A percentile compares a stretch with the other conserved stretches of the same genome.
These are phyloP conservation scores for Trachelus iudaicus DNA, from an alignment of 2,888 invertebrate species.

Conservation along the genomic window DNA sequence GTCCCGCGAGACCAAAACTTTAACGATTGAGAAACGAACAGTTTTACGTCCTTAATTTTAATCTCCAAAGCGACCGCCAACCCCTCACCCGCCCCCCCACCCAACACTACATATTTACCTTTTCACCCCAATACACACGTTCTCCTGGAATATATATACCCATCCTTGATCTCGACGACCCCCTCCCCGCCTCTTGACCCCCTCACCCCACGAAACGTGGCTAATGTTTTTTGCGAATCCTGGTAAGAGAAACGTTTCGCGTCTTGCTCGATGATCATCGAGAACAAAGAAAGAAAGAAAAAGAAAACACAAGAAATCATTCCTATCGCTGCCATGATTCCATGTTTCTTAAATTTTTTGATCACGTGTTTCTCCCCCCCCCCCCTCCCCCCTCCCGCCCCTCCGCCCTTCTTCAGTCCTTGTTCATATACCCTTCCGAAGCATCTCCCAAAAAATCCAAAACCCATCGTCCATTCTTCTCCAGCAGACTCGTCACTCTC, in stretches of 20 bases:
- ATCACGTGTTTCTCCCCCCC: neutral
- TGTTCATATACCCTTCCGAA: neutral
- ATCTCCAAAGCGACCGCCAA: neutral
- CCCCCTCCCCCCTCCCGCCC: too few species aligned
- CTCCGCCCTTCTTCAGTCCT: neutral
- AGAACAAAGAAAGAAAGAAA: slow-evolving; percentile 23
- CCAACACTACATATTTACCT: neutral
- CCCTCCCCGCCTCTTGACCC: too few species aligned
- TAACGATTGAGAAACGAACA: neutral
- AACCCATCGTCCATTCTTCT: neutral
- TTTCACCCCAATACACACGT: neutral
- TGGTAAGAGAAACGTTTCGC: slow-evolving; percentile 10
- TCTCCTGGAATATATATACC: neutral
- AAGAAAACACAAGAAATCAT: slow-evolving; percentile 5
- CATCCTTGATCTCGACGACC: neutral
- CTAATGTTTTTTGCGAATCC: neutral
- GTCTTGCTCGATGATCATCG: slow-evolving; percentile 7
- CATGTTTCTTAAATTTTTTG: neutral
- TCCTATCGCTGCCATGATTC: neutral
- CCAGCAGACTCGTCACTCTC: neutral
- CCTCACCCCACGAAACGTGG: neutral
- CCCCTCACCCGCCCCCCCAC: too few species aligned
- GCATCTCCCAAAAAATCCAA: neutral
- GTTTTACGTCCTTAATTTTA: neutral
- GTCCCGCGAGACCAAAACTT: slow-evolving; percentile 45